Evolutionary conservation across 2,113 vertebrate species (phyloP).

Genomic region (Sinosuthora webbiana): DNA sequence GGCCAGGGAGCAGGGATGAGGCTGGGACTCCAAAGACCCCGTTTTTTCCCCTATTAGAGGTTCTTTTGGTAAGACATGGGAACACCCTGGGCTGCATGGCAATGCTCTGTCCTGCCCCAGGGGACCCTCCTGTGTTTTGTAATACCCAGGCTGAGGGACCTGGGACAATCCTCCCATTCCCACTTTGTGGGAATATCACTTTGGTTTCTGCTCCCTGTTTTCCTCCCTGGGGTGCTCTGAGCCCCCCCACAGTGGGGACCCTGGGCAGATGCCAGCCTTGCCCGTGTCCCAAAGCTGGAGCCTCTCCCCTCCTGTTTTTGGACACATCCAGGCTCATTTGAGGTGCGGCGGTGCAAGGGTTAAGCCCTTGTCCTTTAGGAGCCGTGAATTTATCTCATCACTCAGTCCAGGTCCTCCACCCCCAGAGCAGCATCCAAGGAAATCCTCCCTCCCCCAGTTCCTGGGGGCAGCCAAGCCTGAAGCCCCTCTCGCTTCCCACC

Average conservation of each 20-base stretch:
- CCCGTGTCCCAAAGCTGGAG: rapidly evolving
- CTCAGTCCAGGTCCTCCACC: background rate
- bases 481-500: constrained; percentile 7
- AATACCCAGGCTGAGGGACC: background rate
- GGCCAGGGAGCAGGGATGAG: background rate
- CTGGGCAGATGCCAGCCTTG: background rate
- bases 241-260: rapidly evolving
- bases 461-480: constrained; percentile 39
- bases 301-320: background rate
- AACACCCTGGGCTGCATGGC: rapidly evolving
- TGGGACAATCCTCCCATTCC: background rate
- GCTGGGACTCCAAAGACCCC: background rate
- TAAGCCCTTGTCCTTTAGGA: background rate
- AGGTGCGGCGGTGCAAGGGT: background rate
- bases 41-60: background rate
- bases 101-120: background rate
- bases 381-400: background rate
- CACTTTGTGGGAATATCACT: rapidly evolving
- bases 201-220: background rate
- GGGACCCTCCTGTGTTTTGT: background rate
- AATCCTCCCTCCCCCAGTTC: background rate
- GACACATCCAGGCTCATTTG: background rate
- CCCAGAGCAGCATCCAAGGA: background rate
- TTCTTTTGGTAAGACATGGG: background rate
- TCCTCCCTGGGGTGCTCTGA: background rate